Conservation (phyloP, 1,140 invertebrate species). For the Latrodectus geometricus region DNA sequence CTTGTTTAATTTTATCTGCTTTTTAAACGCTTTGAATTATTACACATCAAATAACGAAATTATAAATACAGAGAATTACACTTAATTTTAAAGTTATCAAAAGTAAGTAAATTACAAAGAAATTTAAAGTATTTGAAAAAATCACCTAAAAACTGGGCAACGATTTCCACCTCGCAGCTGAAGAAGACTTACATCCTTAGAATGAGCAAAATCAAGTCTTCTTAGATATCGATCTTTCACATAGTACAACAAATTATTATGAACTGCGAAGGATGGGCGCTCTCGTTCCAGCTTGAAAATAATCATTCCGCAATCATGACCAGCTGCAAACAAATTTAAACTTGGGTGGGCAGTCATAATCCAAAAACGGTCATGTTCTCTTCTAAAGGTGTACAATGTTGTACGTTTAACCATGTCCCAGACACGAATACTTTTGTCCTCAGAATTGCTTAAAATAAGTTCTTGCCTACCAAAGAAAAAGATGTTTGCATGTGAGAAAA, state of each 20-base stretch:
- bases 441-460: slow-evolving; percentile 95
- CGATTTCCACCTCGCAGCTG: slow-evolving; percentile 86
- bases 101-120: too few species aligned
- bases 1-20: too few species aligned
- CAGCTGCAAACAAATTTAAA: slow-evolving; percentile 84
- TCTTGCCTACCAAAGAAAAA: slow-evolving; percentile 78
- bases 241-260: slow-evolving; percentile 94
- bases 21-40: too few species aligned
- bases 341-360: slow-evolving; percentile 88
- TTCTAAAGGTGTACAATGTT: slow-evolving; percentile 94
- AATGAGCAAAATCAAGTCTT: slow-evolving; percentile 90
- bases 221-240: slow-evolving; percentile 94
- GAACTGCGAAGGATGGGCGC: slow-evolving; percentile 93
- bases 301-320: slow-evolving; percentile 95
- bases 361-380: slow-evolving; percentile 98
- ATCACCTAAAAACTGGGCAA: slow-evolving; percentile 77
- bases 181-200: slow-evolving; percentile 93
- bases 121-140: neutral
- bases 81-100: too few species aligned
- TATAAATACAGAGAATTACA: too few species aligned
- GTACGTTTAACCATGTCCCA: slow-evolving; percentile 99
- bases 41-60: too few species aligned
- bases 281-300: slow-evolving; percentile 92
- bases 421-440: slow-evolving; percentile 97
- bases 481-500: neutral